A percentile compares a stretch with the other conserved stretches of the same genome.
phyloP scores from a whole-genome alignment of 1,140 invertebrate species.

The Bemisia tabaci region DNA sequence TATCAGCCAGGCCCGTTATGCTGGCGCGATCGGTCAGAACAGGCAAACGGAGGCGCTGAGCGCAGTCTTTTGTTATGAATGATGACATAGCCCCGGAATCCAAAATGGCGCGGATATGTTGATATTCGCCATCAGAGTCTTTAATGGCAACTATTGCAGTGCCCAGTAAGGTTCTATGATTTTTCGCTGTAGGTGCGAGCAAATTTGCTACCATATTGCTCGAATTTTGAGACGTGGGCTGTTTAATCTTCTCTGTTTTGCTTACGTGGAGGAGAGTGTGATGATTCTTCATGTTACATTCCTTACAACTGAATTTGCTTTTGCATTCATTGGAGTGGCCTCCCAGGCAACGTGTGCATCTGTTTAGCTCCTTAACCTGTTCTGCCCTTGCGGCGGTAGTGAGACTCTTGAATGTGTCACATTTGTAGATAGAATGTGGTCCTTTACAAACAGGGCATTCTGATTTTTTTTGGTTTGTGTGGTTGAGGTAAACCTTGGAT shows the following conservation, averaged over 20 bases:
- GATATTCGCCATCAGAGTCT: neutral
- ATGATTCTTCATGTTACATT: neutral
- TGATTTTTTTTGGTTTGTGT: too few species aligned
- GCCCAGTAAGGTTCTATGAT: too few species aligned
- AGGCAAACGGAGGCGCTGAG: neutral
- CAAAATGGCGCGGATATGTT: neutral
- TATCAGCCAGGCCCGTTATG: neutral
- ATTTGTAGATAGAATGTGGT: constrained; percentile 1
- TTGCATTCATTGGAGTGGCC: neutral
- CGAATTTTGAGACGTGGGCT: too few species aligned
- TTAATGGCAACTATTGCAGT: constrained; percentile 1
- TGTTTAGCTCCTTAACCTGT: neutral
- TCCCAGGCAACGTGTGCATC: constrained; percentile 3
- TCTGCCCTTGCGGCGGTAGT: neutral
- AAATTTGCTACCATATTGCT: too few species aligned
- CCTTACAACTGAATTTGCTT: neutral
- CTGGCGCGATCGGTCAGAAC: neutral
- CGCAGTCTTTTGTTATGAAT: constrained; percentile 1
- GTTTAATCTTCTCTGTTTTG: too few species aligned
- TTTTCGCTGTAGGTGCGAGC: too few species aligned
- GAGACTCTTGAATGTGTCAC: neutral
- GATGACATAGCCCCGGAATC: neutral
- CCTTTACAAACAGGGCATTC: neutral
- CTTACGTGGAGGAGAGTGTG: too few species aligned
- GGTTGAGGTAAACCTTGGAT: too few species aligned